phyloP scores from a whole-genome alignment of 2,797 vertebrate species.

The Brachyalestes nurse region DNA sequence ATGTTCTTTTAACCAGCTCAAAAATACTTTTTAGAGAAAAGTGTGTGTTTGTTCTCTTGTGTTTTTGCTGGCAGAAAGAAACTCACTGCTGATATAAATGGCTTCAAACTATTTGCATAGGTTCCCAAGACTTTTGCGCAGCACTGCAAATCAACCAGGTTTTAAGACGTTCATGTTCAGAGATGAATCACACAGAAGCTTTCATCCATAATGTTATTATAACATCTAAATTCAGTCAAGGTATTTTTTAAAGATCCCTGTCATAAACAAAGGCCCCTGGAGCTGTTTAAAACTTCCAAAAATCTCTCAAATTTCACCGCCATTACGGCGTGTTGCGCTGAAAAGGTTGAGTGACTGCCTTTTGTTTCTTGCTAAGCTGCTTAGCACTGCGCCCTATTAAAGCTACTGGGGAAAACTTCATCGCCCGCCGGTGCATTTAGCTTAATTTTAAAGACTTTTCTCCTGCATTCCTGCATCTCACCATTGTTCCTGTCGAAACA shows the following conservation, averaged over 20 bases:
- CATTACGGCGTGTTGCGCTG: constrained; percentile 1
- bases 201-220: not conserved
- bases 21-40: too few species aligned
- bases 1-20: too few species aligned
- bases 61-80: too few species aligned
- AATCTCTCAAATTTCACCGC: constrained; percentile 24
- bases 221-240: not conserved
- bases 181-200: not conserved
- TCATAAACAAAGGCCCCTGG: not conserved
- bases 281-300: constrained; percentile 15
- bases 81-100: too few species aligned
- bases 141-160: too few species aligned
- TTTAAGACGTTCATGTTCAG: not conserved
- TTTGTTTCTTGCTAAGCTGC: constrained; percentile 55
- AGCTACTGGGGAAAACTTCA: constrained; percentile 28
- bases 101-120: too few species aligned
- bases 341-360: constrained; percentile 36
- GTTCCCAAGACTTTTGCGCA: too few species aligned
- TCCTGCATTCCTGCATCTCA: constrained; percentile 10
- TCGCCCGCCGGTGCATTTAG: constrained; percentile 18
- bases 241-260: not conserved
- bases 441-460: constrained; percentile 43
- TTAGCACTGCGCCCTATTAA: constrained; percentile 50
- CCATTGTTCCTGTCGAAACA: constrained; percentile 45
- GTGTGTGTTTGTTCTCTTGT: too few species aligned